A percentile compares a stretch with the other conserved stretches of the same genome.
These are phyloP conservation scores for Odocoileus virginianus DNA, from an alignment of 2,113 vertebrate genomes.

Conservation along the genomic window DNA sequence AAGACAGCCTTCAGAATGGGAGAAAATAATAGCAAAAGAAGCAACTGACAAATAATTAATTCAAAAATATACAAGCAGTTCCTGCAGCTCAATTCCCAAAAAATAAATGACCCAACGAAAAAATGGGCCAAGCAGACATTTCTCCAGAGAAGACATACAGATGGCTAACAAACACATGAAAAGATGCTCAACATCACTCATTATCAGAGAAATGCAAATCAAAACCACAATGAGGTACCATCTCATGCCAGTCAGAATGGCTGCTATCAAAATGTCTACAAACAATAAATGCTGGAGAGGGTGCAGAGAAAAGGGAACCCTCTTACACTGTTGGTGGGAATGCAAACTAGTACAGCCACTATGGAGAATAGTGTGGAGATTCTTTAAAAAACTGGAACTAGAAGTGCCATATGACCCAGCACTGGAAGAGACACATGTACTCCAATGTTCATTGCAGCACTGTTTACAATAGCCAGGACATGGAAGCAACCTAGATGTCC, in stretches of 20 bases:
- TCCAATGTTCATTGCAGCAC: background rate
- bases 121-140: background rate
- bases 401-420: background rate
- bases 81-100: background rate
- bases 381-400: background rate
- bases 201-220: background rate
- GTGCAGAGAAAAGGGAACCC: background rate
- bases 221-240: background rate
- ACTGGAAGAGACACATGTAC: background rate
- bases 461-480: background rate
- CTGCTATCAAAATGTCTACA: background rate
- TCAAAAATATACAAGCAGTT: background rate
- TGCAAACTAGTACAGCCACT: background rate
- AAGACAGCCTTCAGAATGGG: background rate
- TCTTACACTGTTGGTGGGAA: background rate
- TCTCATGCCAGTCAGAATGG: background rate
- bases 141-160: background rate
- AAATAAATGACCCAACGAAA: background rate
- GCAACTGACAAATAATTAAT: background rate
- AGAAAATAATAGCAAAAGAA: background rate
- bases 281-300: background rate
- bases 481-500: background rate
- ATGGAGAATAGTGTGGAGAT: background rate
- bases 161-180: background rate
- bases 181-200: background rate